Evolutionary conservation across 1,140 invertebrate genomes (phyloP).

Genomic region (Zaprionus africanus): DNA sequence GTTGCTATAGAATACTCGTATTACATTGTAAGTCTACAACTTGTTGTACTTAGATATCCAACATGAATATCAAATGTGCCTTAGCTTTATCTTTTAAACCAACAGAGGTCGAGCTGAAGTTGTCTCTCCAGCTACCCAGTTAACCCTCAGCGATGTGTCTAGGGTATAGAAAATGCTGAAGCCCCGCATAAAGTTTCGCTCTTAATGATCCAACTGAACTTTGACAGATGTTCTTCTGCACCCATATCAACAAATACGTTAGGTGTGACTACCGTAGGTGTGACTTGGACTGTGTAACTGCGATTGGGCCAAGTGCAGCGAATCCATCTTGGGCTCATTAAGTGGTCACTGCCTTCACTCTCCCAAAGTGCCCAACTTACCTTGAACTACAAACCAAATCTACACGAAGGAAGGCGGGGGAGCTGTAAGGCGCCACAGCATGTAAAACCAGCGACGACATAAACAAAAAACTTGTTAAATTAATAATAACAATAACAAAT

Average conservation of each 20-base stretch:
- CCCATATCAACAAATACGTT: not conserved
- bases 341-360: constrained; percentile 36
- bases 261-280: constrained; percentile 4
- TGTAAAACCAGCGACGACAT: constrained; percentile 27
- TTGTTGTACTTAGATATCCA: no score
- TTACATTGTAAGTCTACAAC: not conserved
- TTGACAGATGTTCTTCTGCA: constrained; percentile 54
- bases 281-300: not conserved
- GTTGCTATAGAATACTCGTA: not conserved
- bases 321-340: constrained; percentile 46
- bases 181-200: not conserved
- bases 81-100: no score
- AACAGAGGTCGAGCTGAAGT: no score
- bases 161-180: not conserved
- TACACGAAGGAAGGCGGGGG: not conserved
- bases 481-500: constrained; percentile 49
- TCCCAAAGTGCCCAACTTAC: constrained; percentile 50
- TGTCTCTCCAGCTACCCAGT: no score
- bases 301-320: not conserved
- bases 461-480: constrained; percentile 71
- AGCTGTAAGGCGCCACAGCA: constrained; percentile 8
- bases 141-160: not conserved
- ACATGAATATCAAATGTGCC: no score
- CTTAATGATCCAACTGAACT: constrained; percentile 31
- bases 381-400: constrained; percentile 75